These are phyloP conservation scores for Nasua narica DNA, from an alignment of 2,797 vertebrate species.

Conservation along the genomic window DNA sequence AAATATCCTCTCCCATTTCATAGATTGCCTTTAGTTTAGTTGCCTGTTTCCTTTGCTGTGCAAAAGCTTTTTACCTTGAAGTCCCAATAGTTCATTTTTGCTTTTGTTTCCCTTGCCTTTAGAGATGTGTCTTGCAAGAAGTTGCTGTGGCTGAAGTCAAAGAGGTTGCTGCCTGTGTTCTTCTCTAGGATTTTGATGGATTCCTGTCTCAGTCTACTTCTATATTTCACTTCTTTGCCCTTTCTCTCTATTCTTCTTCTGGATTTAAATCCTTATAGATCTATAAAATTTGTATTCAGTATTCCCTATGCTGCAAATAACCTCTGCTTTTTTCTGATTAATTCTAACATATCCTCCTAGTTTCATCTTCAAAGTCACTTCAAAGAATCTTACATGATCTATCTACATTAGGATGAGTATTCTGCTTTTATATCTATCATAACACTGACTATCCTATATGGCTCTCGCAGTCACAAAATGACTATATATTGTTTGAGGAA, in stretches of 20 bases:
- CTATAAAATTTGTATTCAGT: background rate
- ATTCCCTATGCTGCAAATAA: background rate
- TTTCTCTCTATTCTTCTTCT: background rate
- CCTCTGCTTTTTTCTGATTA: background rate
- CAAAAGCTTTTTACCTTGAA: too few species aligned
- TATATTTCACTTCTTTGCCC: background rate
- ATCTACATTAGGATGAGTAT: background rate
- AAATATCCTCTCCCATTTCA: too few species aligned
- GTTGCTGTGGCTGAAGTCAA: too few species aligned
- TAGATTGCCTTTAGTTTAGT: too few species aligned
- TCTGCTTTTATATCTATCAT: background rate
- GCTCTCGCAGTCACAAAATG: background rate
- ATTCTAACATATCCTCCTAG: background rate
- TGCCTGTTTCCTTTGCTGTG: too few species aligned
- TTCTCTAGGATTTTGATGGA: background rate
- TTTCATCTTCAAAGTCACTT: background rate
- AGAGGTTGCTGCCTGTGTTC: background rate
- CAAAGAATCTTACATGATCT: background rate
- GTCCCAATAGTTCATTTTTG: too few species aligned
- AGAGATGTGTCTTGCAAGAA: too few species aligned
- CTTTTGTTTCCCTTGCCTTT: too few species aligned
- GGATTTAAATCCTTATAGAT: background rate
- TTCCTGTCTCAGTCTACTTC: background rate
- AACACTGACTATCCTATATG: background rate
- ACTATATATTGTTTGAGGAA: background rate